Conservation (phyloP, 2,797 vertebrate genomes). For the Salmo trutta region DNA sequence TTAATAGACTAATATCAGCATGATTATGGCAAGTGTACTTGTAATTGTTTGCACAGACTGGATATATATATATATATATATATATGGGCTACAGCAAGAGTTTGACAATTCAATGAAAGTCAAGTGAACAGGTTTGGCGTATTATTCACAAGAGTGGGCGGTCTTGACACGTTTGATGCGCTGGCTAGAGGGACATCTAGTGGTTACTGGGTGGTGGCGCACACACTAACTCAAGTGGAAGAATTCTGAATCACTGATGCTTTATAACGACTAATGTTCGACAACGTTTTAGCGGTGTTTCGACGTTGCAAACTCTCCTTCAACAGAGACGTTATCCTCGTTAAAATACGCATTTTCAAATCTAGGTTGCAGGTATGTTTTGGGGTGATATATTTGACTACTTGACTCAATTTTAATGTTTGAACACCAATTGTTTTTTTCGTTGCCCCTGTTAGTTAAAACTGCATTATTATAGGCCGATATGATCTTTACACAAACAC, state of each 20-base stretch:
- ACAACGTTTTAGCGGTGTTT: constrained; percentile 43
- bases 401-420: background rate
- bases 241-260: background rate
- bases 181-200: constrained; percentile 36
- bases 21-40: background rate
- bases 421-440: background rate
- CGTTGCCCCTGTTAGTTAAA: background rate
- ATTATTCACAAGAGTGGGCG: too few relatives aligned
- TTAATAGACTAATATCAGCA: constrained; percentile 3
- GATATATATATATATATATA: background rate
- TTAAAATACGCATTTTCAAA: constrained; percentile 36
- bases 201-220: constrained; percentile 12
- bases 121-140: background rate
- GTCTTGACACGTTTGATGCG: background rate
- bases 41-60: constrained; percentile 3
- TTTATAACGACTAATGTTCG: constrained; percentile 39
- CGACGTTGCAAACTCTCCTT: constrained; percentile 17
- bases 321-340: constrained; percentile 14
- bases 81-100: background rate
- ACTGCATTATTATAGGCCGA: too few relatives aligned
- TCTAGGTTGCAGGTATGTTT: constrained; percentile 60
- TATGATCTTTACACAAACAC: too few relatives aligned
- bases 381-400: background rate
- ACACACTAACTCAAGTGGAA: background rate
- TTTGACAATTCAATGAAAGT: background rate